Percentiles rank a stretch among this genome's conserved stretches.
These are phyloP conservation scores for Cyclophora albipunctata DNA, from an alignment of 2,888 invertebrate genomes.

Conservation along the genomic window DNA sequence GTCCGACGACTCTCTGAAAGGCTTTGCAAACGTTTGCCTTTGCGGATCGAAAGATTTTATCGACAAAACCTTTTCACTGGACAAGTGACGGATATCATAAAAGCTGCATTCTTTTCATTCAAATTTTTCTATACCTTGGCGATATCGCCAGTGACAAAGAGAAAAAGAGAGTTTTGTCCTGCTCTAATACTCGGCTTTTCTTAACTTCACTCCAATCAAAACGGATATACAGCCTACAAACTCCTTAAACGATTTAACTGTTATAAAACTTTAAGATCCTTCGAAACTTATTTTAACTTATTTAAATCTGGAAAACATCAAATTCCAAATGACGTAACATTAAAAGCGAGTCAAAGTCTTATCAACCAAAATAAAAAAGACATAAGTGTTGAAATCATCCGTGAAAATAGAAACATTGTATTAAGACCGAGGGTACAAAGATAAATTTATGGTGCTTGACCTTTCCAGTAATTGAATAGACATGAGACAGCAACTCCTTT, in stretches of 20 bases:
- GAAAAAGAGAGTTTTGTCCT: background rate
- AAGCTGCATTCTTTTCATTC: background rate
- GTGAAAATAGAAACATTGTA: slow-evolving; percentile 13
- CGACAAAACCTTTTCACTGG: slow-evolving; percentile 9
- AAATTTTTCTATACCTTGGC: too few species aligned
- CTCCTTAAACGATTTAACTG: too few species aligned
- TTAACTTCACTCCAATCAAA: too few species aligned
- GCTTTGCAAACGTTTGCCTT: slow-evolving; percentile 20
- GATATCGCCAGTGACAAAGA: too few species aligned
- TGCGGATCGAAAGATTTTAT: slow-evolving; percentile 25
- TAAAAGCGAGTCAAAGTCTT: too few species aligned
- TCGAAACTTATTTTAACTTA: too few species aligned
- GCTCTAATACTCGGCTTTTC: background rate
- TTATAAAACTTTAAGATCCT: too few species aligned
- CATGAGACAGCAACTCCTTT: slow-evolving; percentile 53
- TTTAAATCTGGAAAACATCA: too few species aligned
- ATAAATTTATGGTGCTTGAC: slow-evolving; percentile 35
- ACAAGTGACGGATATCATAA: slow-evolving; percentile 12
- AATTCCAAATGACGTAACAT: too few species aligned
- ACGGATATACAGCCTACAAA: too few species aligned
- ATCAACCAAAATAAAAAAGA: too few species aligned
- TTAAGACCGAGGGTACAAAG: slow-evolving; percentile 9
- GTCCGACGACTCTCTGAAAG: slow-evolving; percentile 9
- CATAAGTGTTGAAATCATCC: slow-evolving; percentile 5
- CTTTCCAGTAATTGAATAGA: slow-evolving; percentile 54